These are phyloP conservation scores for fruit fly (Drosophila melanogaster) DNA, from an alignment of 1,140 invertebrate genomes.

Conservation along the genomic window Release_6_plus_ISO1_MT NT_033779.5:11496001-11496500, in stretches of 20 bases:
- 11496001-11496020: no score
- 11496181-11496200: slow-evolving; percentile 22
- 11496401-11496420: slow-evolving; percentile 44
- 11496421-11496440: slow-evolving; percentile 57
- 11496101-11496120: slow-evolving; percentile 24
- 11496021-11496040: no score
- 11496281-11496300: background rate
- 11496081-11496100: slow-evolving; percentile 4
- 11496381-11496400: slow-evolving; percentile 45
- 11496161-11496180: slow-evolving; percentile 65
- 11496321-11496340: slow-evolving; percentile 65
- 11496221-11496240: slow-evolving; percentile 74
- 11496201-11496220: slow-evolving; percentile 7
- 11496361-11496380: background rate
- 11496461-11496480: slow-evolving; percentile 75
- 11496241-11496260: slow-evolving; percentile 80
- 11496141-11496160: slow-evolving; percentile 70
- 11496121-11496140: slow-evolving; percentile 75
- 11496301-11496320: slow-evolving; percentile 22
- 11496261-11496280: slow-evolving; percentile 39
- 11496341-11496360: slow-evolving; percentile 33
- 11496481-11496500: slow-evolving; percentile 23
- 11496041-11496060: background rate
- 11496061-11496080: background rate
- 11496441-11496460: slow-evolving; percentile 45